phyloP scores from a whole-genome alignment of 92 coral and sea anemone species.

The Phenganax marumi region DNA sequence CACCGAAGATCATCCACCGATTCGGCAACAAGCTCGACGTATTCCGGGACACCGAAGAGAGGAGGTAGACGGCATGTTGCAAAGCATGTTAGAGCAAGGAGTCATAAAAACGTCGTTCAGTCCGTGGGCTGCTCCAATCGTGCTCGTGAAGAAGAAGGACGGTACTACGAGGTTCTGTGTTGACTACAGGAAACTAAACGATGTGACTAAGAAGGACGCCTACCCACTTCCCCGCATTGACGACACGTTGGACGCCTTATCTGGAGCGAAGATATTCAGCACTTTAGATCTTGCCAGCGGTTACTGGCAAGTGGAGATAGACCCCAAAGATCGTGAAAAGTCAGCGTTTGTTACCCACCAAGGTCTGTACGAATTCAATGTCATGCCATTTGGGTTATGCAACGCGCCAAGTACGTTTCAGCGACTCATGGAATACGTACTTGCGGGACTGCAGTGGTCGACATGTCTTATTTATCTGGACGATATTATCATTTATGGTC shows the following conservation, averaged over 20 bases:
- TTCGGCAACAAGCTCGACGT: neutral
- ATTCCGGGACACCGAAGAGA: neutral
- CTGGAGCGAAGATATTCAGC: slow-evolving; percentile 10
- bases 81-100: neutral
- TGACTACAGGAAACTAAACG: slow-evolving; percentile 19
- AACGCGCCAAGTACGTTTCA: slow-evolving; percentile 19
- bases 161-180: slow-evolving; percentile 8
- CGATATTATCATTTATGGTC: neutral
- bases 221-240: slow-evolving; percentile 21
- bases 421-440: neutral
- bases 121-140: slow-evolving; percentile 21
- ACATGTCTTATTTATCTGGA: slow-evolving; percentile 8
- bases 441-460: neutral
- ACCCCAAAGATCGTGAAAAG: slow-evolving; percentile 12
- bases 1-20: neutral
- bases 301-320: slow-evolving; percentile 15
- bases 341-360: slow-evolving; percentile 3
- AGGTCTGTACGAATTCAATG: slow-evolving; percentile 13
- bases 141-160: slow-evolving; percentile 25
- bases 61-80: slow-evolving; percentile 9
- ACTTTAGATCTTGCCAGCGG: slow-evolving; percentile 13
- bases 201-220: slow-evolving; percentile 10
- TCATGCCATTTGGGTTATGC: slow-evolving; percentile 27
- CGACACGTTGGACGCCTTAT: slow-evolving; percentile 5
- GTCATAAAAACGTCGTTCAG: neutral